phyloP scores from a whole-genome alignment of 64 coral and sea anemone species.

The Dendrophyllia cribrosa region DNA sequence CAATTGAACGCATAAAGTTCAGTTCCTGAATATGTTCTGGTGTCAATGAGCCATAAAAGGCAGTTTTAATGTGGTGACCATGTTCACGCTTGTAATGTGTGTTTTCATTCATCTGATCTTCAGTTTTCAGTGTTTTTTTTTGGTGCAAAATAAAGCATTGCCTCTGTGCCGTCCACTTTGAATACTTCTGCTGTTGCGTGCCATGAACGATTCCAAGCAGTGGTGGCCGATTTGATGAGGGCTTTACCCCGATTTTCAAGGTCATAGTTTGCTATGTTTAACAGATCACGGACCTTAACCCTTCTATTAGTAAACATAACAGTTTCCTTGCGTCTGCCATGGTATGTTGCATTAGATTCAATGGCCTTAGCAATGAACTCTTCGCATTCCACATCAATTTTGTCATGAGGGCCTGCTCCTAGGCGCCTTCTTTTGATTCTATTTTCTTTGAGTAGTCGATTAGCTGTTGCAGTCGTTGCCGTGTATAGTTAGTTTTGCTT shows the following conservation, averaged over 20 bases:
- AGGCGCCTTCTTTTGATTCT: conserved; percentile 55
- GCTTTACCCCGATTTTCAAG: conserved; percentile 13
- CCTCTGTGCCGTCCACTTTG: conserved; percentile 52
- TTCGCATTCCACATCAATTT: conserved; percentile 33
- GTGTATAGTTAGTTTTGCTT: conserved; percentile 16
- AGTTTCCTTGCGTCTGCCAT: conserved; percentile 46
- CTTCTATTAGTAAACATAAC: conserved; percentile 68
- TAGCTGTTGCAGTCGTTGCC: conserved; percentile 41
- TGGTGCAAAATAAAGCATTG: conserved; percentile 60
- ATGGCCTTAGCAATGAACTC: conserved; percentile 58
- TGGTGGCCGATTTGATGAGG: conserved; percentile 46
- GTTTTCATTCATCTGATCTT: conserved; percentile 65
- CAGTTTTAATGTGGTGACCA: background rate
- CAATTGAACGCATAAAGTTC: conserved; percentile 39
- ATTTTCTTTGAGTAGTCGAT: conserved; percentile 32
- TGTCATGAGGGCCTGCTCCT: background rate
- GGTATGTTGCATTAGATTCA: conserved; percentile 19
- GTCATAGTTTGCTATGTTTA: conserved; percentile 49
- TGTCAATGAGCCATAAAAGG: background rate
- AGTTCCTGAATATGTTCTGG: background rate
- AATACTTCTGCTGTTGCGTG: conserved; percentile 64
- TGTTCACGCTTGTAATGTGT: conserved; percentile 38
- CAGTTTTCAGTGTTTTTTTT: conserved; percentile 57
- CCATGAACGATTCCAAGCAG: conserved; percentile 59
- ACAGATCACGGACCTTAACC: conserved; percentile 50